Evolutionary conservation across 2,888 invertebrate genomes (phyloP).

Genomic region (Polymixis flavicincta): DNA sequence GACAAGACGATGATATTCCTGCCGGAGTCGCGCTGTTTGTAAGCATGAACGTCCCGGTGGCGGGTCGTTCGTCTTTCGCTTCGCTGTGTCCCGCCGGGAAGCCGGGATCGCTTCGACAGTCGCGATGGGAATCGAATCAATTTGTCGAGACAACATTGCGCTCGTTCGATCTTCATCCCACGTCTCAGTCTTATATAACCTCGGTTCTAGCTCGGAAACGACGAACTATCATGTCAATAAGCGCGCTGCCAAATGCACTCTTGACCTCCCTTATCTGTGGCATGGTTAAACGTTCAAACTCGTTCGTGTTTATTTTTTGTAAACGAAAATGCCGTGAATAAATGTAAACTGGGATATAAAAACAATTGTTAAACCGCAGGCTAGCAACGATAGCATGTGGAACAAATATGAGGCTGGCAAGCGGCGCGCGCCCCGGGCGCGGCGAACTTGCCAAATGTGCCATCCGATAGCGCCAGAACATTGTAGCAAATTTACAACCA

Average conservation of each 20-base stretch:
- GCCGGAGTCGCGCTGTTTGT: constrained; percentile 63
- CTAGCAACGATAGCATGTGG: constrained; percentile 76
- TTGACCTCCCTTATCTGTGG: constrained; percentile 70
- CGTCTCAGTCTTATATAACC: constrained; percentile 74
- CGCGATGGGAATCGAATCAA: constrained; percentile 85
- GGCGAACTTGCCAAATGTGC: constrained; percentile 88
- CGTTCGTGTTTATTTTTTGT: constrained; percentile 48
- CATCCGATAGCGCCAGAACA: constrained; percentile 89
- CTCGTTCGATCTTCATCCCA: constrained; percentile 76
- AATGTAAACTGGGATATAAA: constrained; percentile 73
- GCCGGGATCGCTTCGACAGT: constrained; percentile 73
- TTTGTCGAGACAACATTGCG: constrained; percentile 83
- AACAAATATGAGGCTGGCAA: constrained; percentile 86
- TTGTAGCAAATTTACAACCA: constrained; percentile 88
- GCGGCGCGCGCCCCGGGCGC: constrained; percentile 77
- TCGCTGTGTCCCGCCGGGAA: constrained; percentile 66
- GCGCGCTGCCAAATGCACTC: constrained; percentile 63
- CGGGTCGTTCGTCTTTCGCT: constrained; percentile 61
- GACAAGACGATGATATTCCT: constrained; percentile 66
- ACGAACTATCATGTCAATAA: constrained; percentile 56
- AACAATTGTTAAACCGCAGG: constrained; percentile 85
- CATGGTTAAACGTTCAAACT: constrained; percentile 48
- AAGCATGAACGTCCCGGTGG: constrained; percentile 50
- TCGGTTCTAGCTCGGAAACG: constrained; percentile 53
- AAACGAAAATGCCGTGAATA: constrained; percentile 53